Conservation (phyloP, 2,888 invertebrate species). For the Chloroclystis v-ata region DNA sequence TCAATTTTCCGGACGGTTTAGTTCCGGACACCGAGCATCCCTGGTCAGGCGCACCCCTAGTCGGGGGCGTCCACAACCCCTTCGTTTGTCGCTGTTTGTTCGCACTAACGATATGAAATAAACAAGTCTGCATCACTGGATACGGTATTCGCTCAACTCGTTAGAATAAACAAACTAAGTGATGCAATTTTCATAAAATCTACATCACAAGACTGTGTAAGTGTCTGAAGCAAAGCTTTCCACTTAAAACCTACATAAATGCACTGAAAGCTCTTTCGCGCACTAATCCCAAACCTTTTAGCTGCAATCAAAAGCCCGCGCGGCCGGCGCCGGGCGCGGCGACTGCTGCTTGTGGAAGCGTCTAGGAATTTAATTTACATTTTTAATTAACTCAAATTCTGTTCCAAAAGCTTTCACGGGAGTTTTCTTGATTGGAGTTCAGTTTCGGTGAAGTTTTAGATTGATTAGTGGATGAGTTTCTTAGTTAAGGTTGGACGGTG, state of each 20-base stretch:
- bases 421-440: slow-evolving; percentile 79
- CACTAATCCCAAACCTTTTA: slow-evolving; percentile 79
- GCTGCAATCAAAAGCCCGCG: slow-evolving; percentile 77
- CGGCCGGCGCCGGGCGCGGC: slow-evolving; percentile 35
- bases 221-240: slow-evolving; percentile 78
- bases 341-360: slow-evolving; percentile 76
- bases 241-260: slow-evolving; percentile 79
- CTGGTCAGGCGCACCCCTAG: slow-evolving; percentile 55
- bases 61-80: slow-evolving; percentile 47
- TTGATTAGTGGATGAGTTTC: slow-evolving; percentile 71
- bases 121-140: not conserved
- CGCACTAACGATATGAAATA: slow-evolving; percentile 30
- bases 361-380: slow-evolving; percentile 79
- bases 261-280: slow-evolving; percentile 79
- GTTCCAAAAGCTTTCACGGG: slow-evolving; percentile 78
- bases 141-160: not conserved
- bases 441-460: slow-evolving; percentile 76
- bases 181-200: slow-evolving; percentile 66
- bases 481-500: slow-evolving; percentile 75
- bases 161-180: slow-evolving; percentile 25
- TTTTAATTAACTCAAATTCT: slow-evolving; percentile 79
- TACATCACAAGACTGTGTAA: slow-evolving; percentile 70
- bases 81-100: slow-evolving; percentile 46
- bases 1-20: slow-evolving; percentile 85
- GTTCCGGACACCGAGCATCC: slow-evolving; percentile 78